Conservation (phyloP, 1,140 invertebrate genomes). For the Homalodisca vitripennis region DNA sequence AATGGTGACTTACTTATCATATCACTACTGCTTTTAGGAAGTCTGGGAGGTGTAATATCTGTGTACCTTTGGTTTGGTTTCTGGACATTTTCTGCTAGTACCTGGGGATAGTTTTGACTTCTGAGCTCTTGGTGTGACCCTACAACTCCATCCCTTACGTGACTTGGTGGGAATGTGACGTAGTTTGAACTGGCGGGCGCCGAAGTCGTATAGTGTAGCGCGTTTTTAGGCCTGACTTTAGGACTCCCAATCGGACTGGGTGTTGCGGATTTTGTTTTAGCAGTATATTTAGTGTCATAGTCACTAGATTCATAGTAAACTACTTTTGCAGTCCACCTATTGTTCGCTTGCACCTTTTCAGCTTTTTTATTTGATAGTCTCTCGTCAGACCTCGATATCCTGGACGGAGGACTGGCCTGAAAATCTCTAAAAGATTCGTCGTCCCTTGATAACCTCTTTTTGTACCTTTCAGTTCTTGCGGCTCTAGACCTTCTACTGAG, state of each 20-base stretch:
- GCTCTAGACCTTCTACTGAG: slow-evolving; percentile 57
- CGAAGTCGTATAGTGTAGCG: slow-evolving; percentile 25
- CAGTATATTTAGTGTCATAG: slow-evolving; percentile 40
- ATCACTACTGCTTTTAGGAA: slow-evolving; percentile 19
- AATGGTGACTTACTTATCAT: background rate
- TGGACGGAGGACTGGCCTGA: slow-evolving; percentile 6
- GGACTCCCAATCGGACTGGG: slow-evolving; percentile 42
- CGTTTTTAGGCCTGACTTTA: slow-evolving; percentile 33
- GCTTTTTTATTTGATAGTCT: slow-evolving; percentile 14
- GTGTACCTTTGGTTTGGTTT: slow-evolving; percentile 16
- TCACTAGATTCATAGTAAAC: slow-evolving; percentile 46
- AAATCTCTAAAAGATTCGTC: slow-evolving; percentile 48
- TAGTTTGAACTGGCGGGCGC: slow-evolving; percentile 30
- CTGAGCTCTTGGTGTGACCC: slow-evolving; percentile 28
- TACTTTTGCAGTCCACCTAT: slow-evolving; percentile 41
- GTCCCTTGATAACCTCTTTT: slow-evolving; percentile 69
- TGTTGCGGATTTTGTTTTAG: slow-evolving; percentile 39
- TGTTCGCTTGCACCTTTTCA: slow-evolving; percentile 28
- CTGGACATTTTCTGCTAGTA: background rate
- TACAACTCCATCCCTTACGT: slow-evolving; percentile 25
- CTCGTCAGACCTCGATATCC: slow-evolving; percentile 23
- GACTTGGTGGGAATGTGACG: slow-evolving; percentile 26
- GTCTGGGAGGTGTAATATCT: slow-evolving; percentile 20
- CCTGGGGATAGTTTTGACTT: slow-evolving; percentile 5
- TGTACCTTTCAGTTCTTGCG: slow-evolving; percentile 74